Evolutionary conservation across 1,140 invertebrate genomes (phyloP).

Genomic region (Calliopsis andreniformis): DNA sequence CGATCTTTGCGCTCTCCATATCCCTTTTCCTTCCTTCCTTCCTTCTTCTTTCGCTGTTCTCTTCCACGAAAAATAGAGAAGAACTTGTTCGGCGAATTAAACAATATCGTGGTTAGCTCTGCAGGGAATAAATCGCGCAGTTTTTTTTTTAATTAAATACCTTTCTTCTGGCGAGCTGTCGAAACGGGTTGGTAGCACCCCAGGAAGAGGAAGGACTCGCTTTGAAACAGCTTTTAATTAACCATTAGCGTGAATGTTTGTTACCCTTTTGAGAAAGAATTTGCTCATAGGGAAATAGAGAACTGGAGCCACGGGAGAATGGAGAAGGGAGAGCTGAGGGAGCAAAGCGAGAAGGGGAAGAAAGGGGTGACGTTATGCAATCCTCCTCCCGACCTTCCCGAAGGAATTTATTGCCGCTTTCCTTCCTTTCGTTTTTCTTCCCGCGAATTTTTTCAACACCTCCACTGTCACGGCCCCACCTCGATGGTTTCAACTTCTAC

Average conservation of each 20-base stretch:
- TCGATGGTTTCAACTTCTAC: not conserved
- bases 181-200: not conserved
- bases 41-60: too few species aligned
- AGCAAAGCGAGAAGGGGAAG: slow-evolving; percentile 5
- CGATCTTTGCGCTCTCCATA: not conserved
- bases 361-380: slow-evolving; percentile 69
- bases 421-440: slow-evolving; percentile 3
- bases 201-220: not conserved
- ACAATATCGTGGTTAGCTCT: slow-evolving; percentile 18
- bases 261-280: slow-evolving; percentile 34
- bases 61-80: not conserved
- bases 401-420: slow-evolving; percentile 65
- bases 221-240: slow-evolving; percentile 50
- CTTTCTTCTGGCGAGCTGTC: not conserved
- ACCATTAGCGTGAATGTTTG: slow-evolving; percentile 53
- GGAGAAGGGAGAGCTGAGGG: slow-evolving; percentile 38
- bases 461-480: slow-evolving; percentile 19
- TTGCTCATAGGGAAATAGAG: slow-evolving; percentile 11
- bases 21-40: not conserved
- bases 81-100: slow-evolving; percentile 48
- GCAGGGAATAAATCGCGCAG: slow-evolving; percentile 33
- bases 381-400: slow-evolving; percentile 65
- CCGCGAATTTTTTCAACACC: not conserved
- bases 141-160: slow-evolving; percentile 60
- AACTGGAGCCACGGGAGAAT: not conserved